Evolutionary conservation across 1,140 invertebrate species (phyloP), one percentile per base, ranked within the genome.

Genomic region (Teleopsis dalmanni): DNA sequence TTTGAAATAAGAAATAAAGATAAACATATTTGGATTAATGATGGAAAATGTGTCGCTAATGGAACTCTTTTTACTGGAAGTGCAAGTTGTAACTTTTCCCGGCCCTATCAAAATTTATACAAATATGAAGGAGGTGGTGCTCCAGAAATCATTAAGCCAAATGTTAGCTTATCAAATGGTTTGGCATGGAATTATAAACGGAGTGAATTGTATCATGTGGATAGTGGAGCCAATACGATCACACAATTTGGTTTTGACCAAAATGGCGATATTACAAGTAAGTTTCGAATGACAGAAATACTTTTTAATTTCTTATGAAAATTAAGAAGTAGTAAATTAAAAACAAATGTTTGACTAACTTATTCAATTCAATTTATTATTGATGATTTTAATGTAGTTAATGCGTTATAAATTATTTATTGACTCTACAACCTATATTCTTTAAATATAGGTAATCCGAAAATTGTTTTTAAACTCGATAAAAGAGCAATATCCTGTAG

Each of bases 121-220:
- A 35, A 35, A 35, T 35, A 14, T 13, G n/a, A n/a, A n/a, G 37
- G 11, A 6, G 7, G 19, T 19, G 37, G 37, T 40, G 19, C 5
- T 13, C 13, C 21, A 13, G 18, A 40, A 19, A 11, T n/a, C 4
- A 40, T 40, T 9, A 11, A 16, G 19, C 53, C 50, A 47, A 54
- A 66, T 51, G 74, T 86, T 26, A 73, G 75, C 34, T 81, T 88
- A 31, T 84, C 84, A 19, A 92, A 91, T 66, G 88, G 89, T 0
- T 61, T 91, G 4, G 79, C 79, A 6, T 91, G 88, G 88, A 81
- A 80, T 51, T 55, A 70, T 1, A 73, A 78, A 26, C 78, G 81
- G 45, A 75, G 76, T n/a, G 78, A 76, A 13, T 79, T 87, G 70
- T 88, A 83, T 62, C 87, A 82, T 59, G 83, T 84, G 2, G 84